Evolutionary conservation across 2,888 invertebrate genomes (phyloP), one percentile per base, ranked within the genome.

Genomic region (Dasysyrphus tricinctus): DNA sequence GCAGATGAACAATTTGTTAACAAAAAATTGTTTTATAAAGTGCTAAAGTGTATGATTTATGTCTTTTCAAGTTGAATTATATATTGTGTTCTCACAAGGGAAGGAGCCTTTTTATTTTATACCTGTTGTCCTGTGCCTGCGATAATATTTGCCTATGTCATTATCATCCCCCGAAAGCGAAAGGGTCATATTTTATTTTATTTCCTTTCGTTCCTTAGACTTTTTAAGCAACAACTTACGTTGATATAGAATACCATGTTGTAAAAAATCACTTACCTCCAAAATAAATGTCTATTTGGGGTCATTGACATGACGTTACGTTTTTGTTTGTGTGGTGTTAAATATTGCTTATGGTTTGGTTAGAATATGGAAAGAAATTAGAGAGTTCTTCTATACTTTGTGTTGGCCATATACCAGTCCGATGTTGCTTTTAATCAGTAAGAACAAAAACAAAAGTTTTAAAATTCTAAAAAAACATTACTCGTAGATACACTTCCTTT

Each of bases 1-100:
- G 37, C 61, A 42, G 54, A 42, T 34, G 56, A 73, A 61, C 69
- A 74, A 79, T 79, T 83, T 63, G 73, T 73, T 54, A 79, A 74
- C 67, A 37, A 24, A 67, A 54, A 73, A 73, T 73, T 54, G 59
- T 51, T 69, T 73, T 39, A 63, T 49, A 54, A 73, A 74, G 72
- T 72, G 54, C 44, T 67, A 49, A 67, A 73, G 63, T 63, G 47
- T 70, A 80, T 83, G 83, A 80, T 80, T 83, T 74, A 83, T 76
- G 72, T 54, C 3, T 51, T 59, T 72, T 44, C 44, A 54, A 76
- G 67, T 80, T 84, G 51, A 80, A 70, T 76, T 57, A 67, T 72
- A 67, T 24, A 72, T 79, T 61, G 72, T 32, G 24, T 74, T 75
- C 65, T 47, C 29, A 32, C 47, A 34, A 14, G 44, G 56, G 44